Evolutionary conservation across 2,888 invertebrate species (phyloP), one percentile per base, ranked within the genome.

Genomic region (Barypeithes pellucidus): DNA sequence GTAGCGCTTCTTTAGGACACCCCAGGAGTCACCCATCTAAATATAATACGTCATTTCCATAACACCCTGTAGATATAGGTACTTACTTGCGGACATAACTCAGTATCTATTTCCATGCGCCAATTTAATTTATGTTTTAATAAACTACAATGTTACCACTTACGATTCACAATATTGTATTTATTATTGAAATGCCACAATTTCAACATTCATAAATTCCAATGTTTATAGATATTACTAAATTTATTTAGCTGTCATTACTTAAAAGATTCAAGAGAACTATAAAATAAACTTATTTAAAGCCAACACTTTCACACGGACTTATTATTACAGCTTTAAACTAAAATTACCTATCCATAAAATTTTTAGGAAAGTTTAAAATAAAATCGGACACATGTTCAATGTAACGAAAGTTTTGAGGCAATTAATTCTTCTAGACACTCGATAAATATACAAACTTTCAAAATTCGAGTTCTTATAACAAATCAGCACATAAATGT

Each of bases 401-500:
- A 59, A n/a, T 45, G 43, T 67, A 67, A 29, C 33, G 59, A 59
- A 33, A 63, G 14, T 18, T 63, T 50, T 59, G 20, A n/a, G 3
- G 67, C 11, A 57, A 59, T 67, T 43, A 59, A 57, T 67, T 67
- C 43, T 45, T 45, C 29, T 59, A 67, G 67, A 67, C 59, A 33
- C 7, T 18, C n/a, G n/a, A 45, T 59, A 67, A 67, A 59, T 59
- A 67, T 59, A 67, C 67, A 67, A 3, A 59, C 67, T 67, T 67
- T 43, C 36, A 43, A 29, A 67, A 47, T 57, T 43, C 59, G 43
- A 45, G 59, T 59, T 59, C 57, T 33, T 57, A 67, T 41, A 62
- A 54, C 62, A 62, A 54, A 69, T 43, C 22, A n/a, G 52, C 69
- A 52, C 62, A 62, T 69, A 69, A 69, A 69, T 69, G 62, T 69